Evolutionary conservation across 2,797 vertebrate genomes (phyloP), one percentile per base, ranked within the genome.

Genomic region (Rhinichthys osculus): DNA sequence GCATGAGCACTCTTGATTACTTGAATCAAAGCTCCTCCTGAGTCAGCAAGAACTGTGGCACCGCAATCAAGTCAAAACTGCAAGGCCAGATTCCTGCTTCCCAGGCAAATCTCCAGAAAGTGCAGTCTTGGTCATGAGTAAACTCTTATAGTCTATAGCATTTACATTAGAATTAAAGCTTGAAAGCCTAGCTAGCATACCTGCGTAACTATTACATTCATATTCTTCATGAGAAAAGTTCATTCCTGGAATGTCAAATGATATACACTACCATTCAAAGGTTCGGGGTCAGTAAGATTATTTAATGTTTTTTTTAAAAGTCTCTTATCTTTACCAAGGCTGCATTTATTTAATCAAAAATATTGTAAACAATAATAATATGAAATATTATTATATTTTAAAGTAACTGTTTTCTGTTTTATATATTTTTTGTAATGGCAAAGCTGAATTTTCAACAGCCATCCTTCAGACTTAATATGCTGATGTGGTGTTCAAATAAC

Each of bases 11-110:
- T 30, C 38, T 72, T 86, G 30, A 82, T 78, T 71, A 82, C 64
- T 62, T 27, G 1, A 77, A 82, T 71, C 66, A 57, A 70, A 42
- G 80, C 52, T 78, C 23, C n/a, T 71, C 50, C 50, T 59, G 79
- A 27, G 40, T 82, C 85, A 83, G 85, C 62, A 59, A 59, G 50
- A 77, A 52, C 73, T 40, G 62, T 47, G 71, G 35, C 9, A 52
- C 85, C n/a, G 27, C 80, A 82, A 21, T 70, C 73, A 71, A 33
- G 52, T 64, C 80, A 54, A 78, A 82, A 71, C 38, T 70, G 64
- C 64, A 82, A 78, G 27, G 80, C 64, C 64, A 82, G 70, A 86
- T 9, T 57, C 42, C 73, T 40, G 52, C 79, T 57, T 69, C 27
- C n/a, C 50, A 33, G 70, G 23, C 21, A 62, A 52, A 64, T 27